phyloP scores from a whole-genome alignment of 2,888 invertebrate genomes.

The Phania funesta region DNA sequence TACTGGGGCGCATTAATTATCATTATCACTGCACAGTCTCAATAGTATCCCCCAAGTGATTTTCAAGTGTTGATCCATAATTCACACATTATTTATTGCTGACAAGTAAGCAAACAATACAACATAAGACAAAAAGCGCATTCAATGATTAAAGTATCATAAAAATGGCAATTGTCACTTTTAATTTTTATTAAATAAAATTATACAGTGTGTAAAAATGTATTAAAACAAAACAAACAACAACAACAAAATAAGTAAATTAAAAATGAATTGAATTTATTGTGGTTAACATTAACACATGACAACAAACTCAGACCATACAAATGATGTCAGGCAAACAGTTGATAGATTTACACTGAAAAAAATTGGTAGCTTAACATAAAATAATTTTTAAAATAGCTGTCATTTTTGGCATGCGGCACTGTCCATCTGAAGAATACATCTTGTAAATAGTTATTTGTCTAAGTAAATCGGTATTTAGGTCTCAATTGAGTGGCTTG shows the following conservation, averaged over 20 bases:
- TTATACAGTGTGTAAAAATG: constrained; percentile 55
- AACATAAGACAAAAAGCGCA: constrained; percentile 18
- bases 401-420: too few species aligned
- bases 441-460: too few species aligned
- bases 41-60: constrained; percentile 21
- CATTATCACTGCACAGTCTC: neutral
- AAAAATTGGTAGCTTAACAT: constrained; percentile 1
- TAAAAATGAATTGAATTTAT: constrained; percentile 48
- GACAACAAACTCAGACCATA: constrained; percentile 18
- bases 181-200: constrained; percentile 60
- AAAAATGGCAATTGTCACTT: constrained; percentile 62
- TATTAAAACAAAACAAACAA: constrained; percentile 28
- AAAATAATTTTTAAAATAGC: neutral
- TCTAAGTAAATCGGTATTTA: too few species aligned
- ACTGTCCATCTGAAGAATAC: too few species aligned
- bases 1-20: neutral
- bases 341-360: constrained; percentile 20
- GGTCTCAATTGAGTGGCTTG: too few species aligned
- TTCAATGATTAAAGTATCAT: constrained; percentile 50
- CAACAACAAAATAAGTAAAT: neutral
- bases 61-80: constrained; percentile 11
- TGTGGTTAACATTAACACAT: constrained; percentile 44
- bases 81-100: constrained; percentile 42
- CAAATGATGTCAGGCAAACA: constrained; percentile 54
- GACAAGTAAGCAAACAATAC: constrained; percentile 11